These are phyloP conservation scores for Onychorhynchus coronatus DNA, from an alignment of 2,113 vertebrate species.

Conservation along the genomic window DNA sequence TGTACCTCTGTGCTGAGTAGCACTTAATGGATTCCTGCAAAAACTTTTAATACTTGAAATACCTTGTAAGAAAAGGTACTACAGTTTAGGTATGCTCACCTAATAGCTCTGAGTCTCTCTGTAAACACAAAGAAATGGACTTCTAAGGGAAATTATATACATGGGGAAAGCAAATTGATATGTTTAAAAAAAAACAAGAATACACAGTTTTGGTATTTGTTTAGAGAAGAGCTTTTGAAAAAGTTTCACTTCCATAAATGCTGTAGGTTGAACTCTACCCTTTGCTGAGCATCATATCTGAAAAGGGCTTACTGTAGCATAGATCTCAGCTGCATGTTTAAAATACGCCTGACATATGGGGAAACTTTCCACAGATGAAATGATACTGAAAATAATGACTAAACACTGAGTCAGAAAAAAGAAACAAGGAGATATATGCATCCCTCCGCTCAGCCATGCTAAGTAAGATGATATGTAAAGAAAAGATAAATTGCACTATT, in stretches of 20 bases:
- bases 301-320: background rate
- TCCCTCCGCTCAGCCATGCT: background rate
- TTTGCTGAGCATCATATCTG: background rate
- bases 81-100: background rate
- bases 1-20: background rate
- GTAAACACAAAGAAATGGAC: background rate
- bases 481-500: conserved; percentile 44
- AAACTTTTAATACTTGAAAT: background rate
- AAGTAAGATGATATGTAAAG: conserved; percentile 24
- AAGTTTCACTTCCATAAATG: background rate
- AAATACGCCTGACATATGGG: conserved; percentile 34
- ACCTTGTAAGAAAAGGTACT: background rate
- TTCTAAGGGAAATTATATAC: background rate
- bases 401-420: conserved; percentile 60
- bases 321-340: conserved; percentile 11
- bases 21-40: background rate
- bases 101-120: background rate
- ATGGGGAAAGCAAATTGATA: background rate
- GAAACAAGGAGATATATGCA: conserved; percentile 26
- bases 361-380: conserved; percentile 51
- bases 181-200: background rate
- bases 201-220: background rate
- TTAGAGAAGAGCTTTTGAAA: background rate
- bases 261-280: background rate
- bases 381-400: conserved; percentile 57